A percentile compares a stretch with the other conserved stretches of the same genome.
Evolutionary conservation across 2,797 vertebrate genomes (phyloP).

Genomic region (Cynodonichthys magdalenae): DNA sequence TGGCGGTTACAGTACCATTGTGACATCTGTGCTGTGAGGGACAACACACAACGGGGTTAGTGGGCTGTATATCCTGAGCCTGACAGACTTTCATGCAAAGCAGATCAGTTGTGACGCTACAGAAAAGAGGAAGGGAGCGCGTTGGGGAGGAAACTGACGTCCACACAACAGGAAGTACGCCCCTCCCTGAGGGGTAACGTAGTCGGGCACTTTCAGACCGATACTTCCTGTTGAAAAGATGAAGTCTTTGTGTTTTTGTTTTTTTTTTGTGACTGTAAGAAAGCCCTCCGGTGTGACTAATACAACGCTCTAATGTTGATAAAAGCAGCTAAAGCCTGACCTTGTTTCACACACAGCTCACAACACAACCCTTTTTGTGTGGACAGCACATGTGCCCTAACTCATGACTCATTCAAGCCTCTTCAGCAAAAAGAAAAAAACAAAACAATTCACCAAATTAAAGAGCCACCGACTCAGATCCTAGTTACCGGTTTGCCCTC

Average conservation of each 20-base stretch:
- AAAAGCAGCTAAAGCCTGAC: not conserved
- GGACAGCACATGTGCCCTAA: constrained; percentile 21
- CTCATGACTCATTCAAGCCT: constrained; percentile 29
- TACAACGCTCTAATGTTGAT: constrained; percentile 1
- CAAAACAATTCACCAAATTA: constrained; percentile 17
- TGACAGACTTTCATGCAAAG: constrained; percentile 9
- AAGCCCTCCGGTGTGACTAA: constrained; percentile 6
- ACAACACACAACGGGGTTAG: constrained; percentile 38
- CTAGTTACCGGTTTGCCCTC: not conserved
- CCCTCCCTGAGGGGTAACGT: constrained; percentile 49
- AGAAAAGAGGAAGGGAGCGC: constrained; percentile 48
- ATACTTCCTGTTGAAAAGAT: constrained; percentile 73
- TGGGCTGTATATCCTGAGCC: constrained; percentile 21
- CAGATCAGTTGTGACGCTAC: constrained; percentile 38
- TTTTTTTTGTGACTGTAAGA: not conserved
- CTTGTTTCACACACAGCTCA: constrained; percentile 5
- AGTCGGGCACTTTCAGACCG: constrained; percentile 23
- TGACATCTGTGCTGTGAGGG: constrained; percentile 53
- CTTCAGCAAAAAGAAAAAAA: constrained; percentile 33
- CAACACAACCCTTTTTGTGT: constrained; percentile 28
- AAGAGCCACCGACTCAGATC: constrained; percentile 5
- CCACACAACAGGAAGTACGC: constrained; percentile 71
- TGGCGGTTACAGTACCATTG: constrained; percentile 27
- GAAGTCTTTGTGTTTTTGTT: constrained; percentile 1
- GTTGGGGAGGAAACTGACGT: constrained; percentile 62